Base-by-base conservation (phyloP, 2,113 vertebrate species). In the Geococcyx californianus region DNA sequence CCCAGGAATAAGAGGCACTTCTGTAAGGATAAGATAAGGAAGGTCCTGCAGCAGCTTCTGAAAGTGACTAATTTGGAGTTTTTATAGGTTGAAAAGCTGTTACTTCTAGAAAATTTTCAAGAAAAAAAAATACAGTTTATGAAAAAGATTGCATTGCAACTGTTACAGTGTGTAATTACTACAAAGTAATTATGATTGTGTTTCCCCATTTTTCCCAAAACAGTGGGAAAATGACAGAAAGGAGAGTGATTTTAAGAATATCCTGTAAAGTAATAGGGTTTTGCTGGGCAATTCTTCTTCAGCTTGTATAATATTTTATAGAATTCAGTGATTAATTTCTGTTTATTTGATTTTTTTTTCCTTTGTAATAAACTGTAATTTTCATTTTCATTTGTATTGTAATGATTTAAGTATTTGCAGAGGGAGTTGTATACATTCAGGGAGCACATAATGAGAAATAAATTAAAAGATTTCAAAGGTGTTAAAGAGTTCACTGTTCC, bases 11-110 rank as follows among this genome's bases (percentile, higher is more conserved):
- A 44, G 23, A 80, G 8, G 1, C 6, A n/a, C 0, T 9, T 23
- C 69, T 69, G 3, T 18, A 34, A 54, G 38, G 13, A 5, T 59
- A 52, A n/a, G 9, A 4, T 24, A 75, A 68, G 13, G 18, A 21
- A 62, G 14, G 11, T 54, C 6, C 24, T 77, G 21, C 13, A 74
- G 15, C 11, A 44, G 2, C 3, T 62, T 66, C 34, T 47, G 68
- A 26, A 26, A 44, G 6, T 49, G 25, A 36, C 7, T 28, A 7
- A 3, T 23, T 42, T 79, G 34, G 55, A 60, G 23, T 20, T 34
- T 7, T 7, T 26, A 0, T 2, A 7, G 1, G 3, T 34, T 18
- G 25, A 51, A 42, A 59, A 74, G 3, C 3, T 16, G 15, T 10
- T 13, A 40, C 2, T 34, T 62, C 26, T 20, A 45, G 4, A 11